These are phyloP conservation scores for Cyprinella venusta DNA, from an alignment of 2,797 vertebrate genomes.

Conservation along the genomic window DNA sequence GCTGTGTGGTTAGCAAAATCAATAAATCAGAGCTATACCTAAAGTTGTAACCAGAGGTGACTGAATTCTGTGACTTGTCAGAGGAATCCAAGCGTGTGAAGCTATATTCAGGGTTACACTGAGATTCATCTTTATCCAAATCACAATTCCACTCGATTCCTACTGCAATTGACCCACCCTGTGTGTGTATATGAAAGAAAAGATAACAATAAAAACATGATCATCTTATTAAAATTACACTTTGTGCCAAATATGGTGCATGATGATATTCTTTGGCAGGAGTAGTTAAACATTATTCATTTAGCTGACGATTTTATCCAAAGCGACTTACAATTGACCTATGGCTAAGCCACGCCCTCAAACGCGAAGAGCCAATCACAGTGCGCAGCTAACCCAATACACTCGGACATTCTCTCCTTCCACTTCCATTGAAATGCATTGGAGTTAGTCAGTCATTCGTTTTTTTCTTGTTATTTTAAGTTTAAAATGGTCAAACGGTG, in stretches of 20 bases:
- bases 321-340: no score
- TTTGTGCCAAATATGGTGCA: neutral
- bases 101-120: slow-evolving; percentile 89
- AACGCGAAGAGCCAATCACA: no score
- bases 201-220: neutral
- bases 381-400: no score
- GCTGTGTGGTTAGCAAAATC: neutral
- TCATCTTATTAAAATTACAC: neutral
- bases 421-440: no score
- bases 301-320: no score
- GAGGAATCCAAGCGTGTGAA: slow-evolving; percentile 88
- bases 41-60: slow-evolving; percentile 94
- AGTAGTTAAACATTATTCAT: no score
- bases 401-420: no score
- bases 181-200: slow-evolving; percentile 11
- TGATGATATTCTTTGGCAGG: no score
- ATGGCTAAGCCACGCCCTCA: no score
- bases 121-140: slow-evolving; percentile 87
- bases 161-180: slow-evolving; percentile 94
- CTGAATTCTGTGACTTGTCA: slow-evolving; percentile 71
- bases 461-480: no score
- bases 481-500: no score
- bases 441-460: no score
- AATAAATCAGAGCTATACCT: slow-evolving; percentile 74
- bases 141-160: slow-evolving; percentile 95